Conservation (phyloP, 2,113 vertebrate species). For the Pseudopodoces humilis region DNA sequence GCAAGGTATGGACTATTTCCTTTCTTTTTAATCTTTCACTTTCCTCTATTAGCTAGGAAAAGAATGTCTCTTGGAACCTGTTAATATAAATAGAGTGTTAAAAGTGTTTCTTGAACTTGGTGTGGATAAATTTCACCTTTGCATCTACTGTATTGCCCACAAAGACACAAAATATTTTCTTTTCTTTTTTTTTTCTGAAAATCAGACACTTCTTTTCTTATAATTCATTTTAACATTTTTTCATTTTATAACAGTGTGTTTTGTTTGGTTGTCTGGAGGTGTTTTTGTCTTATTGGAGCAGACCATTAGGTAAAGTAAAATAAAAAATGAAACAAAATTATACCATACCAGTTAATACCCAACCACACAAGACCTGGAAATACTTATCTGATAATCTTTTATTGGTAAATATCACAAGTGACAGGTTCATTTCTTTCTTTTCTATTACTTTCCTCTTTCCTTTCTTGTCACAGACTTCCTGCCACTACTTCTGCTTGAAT, state of each 20-base stretch:
- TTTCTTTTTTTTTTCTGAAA: not conserved
- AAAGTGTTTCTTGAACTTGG: not conserved
- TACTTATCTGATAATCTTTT: not conserved
- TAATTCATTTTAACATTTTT: not conserved
- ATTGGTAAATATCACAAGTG: not conserved
- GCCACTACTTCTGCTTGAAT: not conserved
- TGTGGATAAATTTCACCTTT: not conserved
- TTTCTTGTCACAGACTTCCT: not conserved
- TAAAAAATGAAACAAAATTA: not conserved
- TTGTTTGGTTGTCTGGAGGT: not conserved
- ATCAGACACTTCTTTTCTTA: not conserved
- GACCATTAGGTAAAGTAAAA: not conserved
- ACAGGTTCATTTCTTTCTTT: not conserved
- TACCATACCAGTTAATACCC: not conserved
- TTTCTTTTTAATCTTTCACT: not conserved
- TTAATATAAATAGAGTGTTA: not conserved
- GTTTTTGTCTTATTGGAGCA: not conserved
- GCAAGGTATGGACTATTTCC: not conserved
- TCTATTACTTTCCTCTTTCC: not conserved
- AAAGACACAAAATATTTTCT: not conserved
- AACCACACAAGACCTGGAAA: not conserved
- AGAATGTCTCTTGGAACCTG: not conserved
- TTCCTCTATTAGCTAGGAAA: not conserved
- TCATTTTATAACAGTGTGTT: not conserved
- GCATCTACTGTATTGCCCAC: not conserved